These are phyloP conservation scores for Leptopilina drosophilae DNA, from an alignment of 2,888 invertebrate species.

Conservation along the genomic window DNA sequence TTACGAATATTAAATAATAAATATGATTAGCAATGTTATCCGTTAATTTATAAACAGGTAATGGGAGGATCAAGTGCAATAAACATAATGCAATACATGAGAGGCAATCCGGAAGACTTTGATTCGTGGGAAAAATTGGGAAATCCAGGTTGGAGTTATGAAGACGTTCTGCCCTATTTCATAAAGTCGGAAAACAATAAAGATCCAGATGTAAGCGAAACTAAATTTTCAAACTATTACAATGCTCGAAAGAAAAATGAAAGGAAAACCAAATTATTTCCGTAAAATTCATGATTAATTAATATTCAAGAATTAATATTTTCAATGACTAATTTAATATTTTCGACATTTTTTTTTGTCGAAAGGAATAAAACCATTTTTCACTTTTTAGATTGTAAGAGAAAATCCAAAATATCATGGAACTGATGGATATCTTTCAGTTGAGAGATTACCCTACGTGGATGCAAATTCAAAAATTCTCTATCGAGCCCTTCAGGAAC, in stretches of 20 bases:
- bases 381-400: conserved; percentile 63
- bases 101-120: conserved; percentile 67
- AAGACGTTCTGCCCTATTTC: conserved; percentile 67
- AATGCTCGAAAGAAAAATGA: not conserved
- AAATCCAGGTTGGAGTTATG: conserved; percentile 50
- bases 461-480: conserved; percentile 80
- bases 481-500: conserved; percentile 81
- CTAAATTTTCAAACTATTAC: conserved; percentile 14
- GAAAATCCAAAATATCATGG: conserved; percentile 80
- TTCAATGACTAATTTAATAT: too few relatives aligned
- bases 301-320: too few relatives aligned
- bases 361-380: too few relatives aligned
- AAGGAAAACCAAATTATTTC: too few relatives aligned
- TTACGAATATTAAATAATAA: too few relatives aligned
- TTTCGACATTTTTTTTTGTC: not conserved
- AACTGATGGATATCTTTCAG: conserved; percentile 81
- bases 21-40: not conserved
- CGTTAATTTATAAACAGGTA: not conserved
- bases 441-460: conserved; percentile 82
- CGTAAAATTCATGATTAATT: too few relatives aligned
- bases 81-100: conserved; percentile 73
- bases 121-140: conserved; percentile 68
- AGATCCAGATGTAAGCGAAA: conserved; percentile 59
- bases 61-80: conserved; percentile 56
- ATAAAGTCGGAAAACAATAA: conserved; percentile 67